A percentile compares a stretch with the other conserved stretches of the same genome.
Evolutionary conservation across 2,797 vertebrate species (phyloP).

Genomic region (Melanitta fusca): DNA sequence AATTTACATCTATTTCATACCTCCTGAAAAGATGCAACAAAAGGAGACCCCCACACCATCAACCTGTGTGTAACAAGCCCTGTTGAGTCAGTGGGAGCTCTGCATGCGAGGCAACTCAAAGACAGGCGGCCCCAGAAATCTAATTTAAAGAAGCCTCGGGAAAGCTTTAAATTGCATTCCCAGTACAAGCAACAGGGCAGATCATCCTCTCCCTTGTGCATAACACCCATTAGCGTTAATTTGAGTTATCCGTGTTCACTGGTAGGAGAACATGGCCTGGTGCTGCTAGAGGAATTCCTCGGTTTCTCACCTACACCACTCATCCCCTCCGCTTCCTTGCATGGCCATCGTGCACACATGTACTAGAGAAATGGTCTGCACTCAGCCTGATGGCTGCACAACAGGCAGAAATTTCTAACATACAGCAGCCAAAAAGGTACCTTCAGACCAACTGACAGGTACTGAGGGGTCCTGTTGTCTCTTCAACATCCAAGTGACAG

Average conservation of each 20-base stretch:
- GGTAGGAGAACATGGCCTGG: not conserved
- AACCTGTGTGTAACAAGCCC: not conserved
- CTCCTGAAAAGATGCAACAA: not conserved
- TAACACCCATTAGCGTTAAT: not conserved
- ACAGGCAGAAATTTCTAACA: not conserved
- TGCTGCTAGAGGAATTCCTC: not conserved
- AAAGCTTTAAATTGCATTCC: slow-evolving; percentile 60
- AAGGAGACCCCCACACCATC: not conserved
- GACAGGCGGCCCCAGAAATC: not conserved
- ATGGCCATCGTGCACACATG: not conserved
- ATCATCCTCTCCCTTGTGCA: not conserved
- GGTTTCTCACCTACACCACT: not conserved
- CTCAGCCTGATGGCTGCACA: not conserved
- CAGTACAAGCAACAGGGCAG: not conserved
- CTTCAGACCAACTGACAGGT: not conserved
- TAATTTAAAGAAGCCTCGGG: slow-evolving; percentile 34
- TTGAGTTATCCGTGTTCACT: not conserved
- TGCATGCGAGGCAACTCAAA: not conserved
- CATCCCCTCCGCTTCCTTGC: not conserved
- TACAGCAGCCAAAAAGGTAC: not conserved
- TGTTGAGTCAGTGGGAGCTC: not conserved
- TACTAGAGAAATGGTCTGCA: not conserved
- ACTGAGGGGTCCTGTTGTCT: not conserved
- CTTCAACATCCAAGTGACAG: not conserved
- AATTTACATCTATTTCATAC: not conserved